Percentiles rank a stretch among this genome's conserved stretches.
phyloP scores from a whole-genome alignment of 2,797 vertebrate species.

The Enteromius trimaculatus region DNA sequence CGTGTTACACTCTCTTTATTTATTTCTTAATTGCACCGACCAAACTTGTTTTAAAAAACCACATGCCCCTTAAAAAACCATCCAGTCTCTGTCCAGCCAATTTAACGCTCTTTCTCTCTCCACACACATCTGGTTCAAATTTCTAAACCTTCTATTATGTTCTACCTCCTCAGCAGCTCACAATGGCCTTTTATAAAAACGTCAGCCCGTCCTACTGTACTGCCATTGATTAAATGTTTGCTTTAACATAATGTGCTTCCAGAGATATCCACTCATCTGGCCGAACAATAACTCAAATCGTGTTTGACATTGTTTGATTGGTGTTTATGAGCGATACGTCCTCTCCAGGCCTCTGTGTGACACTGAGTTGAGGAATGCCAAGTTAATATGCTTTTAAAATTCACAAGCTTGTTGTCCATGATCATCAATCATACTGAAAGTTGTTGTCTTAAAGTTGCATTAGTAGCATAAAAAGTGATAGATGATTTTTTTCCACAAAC shows the following conservation, averaged over 20 bases:
- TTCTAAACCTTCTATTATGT: slow-evolving; percentile 73
- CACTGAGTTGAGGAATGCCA: slow-evolving; percentile 57
- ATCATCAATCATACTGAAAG: slow-evolving; percentile 76
- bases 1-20: slow-evolving; percentile 64
- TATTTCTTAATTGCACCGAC: slow-evolving; percentile 67
- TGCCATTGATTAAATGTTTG: slow-evolving; percentile 36
- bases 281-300: slow-evolving; percentile 56
- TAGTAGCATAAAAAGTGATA: slow-evolving; percentile 68
- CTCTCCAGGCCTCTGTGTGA: slow-evolving; percentile 33
- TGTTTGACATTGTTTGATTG: slow-evolving; percentile 47
- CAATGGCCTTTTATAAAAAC: slow-evolving; percentile 71
- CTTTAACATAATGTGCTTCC: slow-evolving; percentile 28
- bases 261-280: slow-evolving; percentile 46
- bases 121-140: slow-evolving; percentile 78
- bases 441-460: slow-evolving; percentile 67
- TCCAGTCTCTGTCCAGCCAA: slow-evolving; percentile 56
- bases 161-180: slow-evolving; percentile 67
- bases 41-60: slow-evolving; percentile 65
- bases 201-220: slow-evolving; percentile 18
- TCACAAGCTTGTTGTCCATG: slow-evolving; percentile 68
- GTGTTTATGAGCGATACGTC: slow-evolving; percentile 31
- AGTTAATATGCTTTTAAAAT: slow-evolving; percentile 61
- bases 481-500: slow-evolving; percentile 63
- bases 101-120: slow-evolving; percentile 46
- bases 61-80: slow-evolving; percentile 60